Conservation (phyloP, 2,888 invertebrate genomes). For the Ceriagrion tenellum region DNA sequence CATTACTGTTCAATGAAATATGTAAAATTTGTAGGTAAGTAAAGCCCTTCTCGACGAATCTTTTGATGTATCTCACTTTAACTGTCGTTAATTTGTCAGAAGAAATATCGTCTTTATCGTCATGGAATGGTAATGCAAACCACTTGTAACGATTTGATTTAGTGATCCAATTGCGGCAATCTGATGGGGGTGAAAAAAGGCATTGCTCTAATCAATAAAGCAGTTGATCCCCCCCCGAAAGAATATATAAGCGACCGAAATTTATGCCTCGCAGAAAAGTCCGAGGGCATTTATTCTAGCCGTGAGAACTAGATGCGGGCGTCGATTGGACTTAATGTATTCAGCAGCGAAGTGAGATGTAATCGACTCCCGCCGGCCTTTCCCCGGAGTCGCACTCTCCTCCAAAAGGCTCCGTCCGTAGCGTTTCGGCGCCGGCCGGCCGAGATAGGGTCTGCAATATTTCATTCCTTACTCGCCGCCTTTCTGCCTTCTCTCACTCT, state of each 20-base stretch:
- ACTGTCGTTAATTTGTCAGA: no score
- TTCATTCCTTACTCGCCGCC: background rate
- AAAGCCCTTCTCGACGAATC: no score
- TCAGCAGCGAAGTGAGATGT: constrained; percentile 46
- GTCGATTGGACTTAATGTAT: constrained; percentile 37
- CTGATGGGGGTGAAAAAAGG: background rate
- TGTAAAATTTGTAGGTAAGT: no score
- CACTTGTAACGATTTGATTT: background rate
- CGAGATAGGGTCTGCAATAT: background rate
- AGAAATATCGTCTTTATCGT: background rate
- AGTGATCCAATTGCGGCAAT: background rate
- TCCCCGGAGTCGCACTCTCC: constrained; percentile 15
- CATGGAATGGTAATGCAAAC: background rate
- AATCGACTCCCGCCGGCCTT: background rate
- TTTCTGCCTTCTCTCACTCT: background rate
- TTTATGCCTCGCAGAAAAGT: background rate
- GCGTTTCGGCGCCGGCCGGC: background rate
- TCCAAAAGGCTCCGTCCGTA: background rate
- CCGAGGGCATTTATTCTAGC: background rate
- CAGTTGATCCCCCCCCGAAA: background rate
- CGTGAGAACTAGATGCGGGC: background rate
- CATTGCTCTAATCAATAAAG: background rate
- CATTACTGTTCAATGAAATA: no score
- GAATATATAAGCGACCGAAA: background rate
- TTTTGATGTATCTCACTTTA: no score